Evolutionary conservation across 2,113 vertebrate genomes (phyloP), one percentile per base, ranked within the genome.

Genomic region (Peromyscus leucopus): DNA sequence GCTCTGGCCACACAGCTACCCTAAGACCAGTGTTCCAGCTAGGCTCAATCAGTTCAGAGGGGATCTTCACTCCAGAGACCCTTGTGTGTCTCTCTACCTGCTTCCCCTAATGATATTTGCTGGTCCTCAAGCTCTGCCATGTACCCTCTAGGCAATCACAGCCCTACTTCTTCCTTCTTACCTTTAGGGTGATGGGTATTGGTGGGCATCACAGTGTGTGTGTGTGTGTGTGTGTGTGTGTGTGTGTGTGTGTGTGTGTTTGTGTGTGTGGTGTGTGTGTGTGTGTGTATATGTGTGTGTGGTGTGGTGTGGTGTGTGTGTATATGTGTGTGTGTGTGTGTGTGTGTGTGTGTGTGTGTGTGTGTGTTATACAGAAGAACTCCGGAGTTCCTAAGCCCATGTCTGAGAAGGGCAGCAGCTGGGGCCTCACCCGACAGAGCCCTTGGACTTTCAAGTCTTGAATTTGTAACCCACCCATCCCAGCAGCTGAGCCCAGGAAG

Each of bases 401-500:
- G n/a, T 16, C 46, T 21, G 6, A 65, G 71, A 16, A 42, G 19
- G 15, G 31, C 13, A 16, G 39, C 48, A 7, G 17, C 5, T 12
- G 4, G 42, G 5, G 7, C 28, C 80, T 74, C 39, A 24, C 15
- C 84, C 63, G 1, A 33, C 15, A 16, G 24, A 61, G 31, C 42
- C 65, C 90, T 92, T 7, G 17, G 21, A 17, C n/a, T 15, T 79
- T 36, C 2, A 46, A 5, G 21, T 46, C 26, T n/a, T 2, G 24
- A 59, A 48, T 67, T 19, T 59, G 31, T 15, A 72, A 21, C 1
- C 59, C 7, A 51, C 10, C 26, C 0, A 0, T 51, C 63, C 16
- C 51, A 6, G 55, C 0, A 11, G 7, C 36, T 26, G 1, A 71
- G 69, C 22, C 22, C 39, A 5, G 0, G 2, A 13, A 51, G 12